These are phyloP conservation scores for Hoplias malabaricus DNA, from an alignment of 2,113 vertebrate species.

Conservation along the genomic window DNA sequence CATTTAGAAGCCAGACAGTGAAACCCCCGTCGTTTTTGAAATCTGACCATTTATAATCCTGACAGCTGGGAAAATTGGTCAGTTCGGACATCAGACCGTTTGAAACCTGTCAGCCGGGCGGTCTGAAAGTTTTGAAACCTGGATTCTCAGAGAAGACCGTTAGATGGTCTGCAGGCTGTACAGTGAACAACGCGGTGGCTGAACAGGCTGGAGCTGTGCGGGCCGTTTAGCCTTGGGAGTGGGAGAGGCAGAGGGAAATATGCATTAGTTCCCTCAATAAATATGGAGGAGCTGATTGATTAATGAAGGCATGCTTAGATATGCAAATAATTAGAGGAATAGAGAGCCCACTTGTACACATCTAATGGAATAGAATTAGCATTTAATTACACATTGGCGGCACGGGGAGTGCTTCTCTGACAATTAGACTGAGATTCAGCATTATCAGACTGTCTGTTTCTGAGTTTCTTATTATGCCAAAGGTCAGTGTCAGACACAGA, in stretches of 20 bases:
- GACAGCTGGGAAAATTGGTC: background rate
- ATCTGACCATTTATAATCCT: background rate
- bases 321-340: slow-evolving; percentile 52
- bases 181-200: background rate
- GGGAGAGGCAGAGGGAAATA: background rate
- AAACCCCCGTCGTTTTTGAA: background rate
- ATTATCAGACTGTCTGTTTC: slow-evolving; percentile 12
- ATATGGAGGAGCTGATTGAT: slow-evolving; percentile 45
- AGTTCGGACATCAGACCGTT: background rate
- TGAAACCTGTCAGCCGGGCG: background rate
- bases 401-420: background rate
- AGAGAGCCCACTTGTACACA: slow-evolving; percentile 36
- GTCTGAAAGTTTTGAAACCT: background rate
- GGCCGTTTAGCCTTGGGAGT: background rate
- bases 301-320: slow-evolving; percentile 51
- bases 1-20: background rate
- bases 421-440: slow-evolving; percentile 4
- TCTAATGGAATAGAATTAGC: slow-evolving; percentile 55
- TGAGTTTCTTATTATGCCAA: background rate
- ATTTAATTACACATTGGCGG: slow-evolving; percentile 45
- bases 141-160: background rate
- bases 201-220: background rate
- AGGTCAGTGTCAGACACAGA: background rate
- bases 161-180: background rate
- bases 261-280: slow-evolving; percentile 36